Percentiles rank a stretch among this genome's conserved stretches.
Evolutionary conservation across 2,113 vertebrate genomes (phyloP).

Genomic region (Rhodinocichla rosea): DNA sequence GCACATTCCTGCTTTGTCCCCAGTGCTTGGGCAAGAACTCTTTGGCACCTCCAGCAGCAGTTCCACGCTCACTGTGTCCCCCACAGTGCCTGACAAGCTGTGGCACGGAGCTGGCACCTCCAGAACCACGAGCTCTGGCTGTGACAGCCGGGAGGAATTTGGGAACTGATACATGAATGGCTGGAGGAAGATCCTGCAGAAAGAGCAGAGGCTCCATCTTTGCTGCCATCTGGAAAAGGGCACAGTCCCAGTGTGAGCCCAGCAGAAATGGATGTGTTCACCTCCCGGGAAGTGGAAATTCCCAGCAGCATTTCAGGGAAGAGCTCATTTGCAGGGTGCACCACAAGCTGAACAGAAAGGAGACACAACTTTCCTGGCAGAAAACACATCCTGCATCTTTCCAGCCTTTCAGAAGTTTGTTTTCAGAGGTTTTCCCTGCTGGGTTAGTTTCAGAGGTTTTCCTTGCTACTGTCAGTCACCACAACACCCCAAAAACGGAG

Average conservation of each 20-base stretch:
- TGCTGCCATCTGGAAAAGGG: not conserved
- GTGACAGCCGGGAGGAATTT: not conserved
- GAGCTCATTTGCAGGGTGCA: not conserved
- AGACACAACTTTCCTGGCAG: not conserved
- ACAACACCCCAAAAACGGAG: not conserved
- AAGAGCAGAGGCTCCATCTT: not conserved
- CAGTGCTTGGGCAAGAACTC: not conserved
- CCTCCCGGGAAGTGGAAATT: not conserved
- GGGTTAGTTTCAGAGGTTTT: too few relatives aligned
- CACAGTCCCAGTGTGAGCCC: not conserved
- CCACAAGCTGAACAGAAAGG: not conserved
- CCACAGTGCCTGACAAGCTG: not conserved
- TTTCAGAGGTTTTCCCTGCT: not conserved
- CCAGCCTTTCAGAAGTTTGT: accelerated
- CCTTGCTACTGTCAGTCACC: not conserved
- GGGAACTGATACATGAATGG: not conserved
- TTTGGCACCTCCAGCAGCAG: not conserved
- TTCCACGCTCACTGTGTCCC: accelerated
- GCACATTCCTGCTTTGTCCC: not conserved
- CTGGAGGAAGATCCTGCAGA: not conserved
- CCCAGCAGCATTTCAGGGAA: not conserved
- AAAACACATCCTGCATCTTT: not conserved
- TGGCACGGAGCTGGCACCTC: not conserved
- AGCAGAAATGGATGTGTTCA: not conserved
- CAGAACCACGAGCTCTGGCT: not conserved